Evolutionary conservation across 2,797 vertebrate genomes (phyloP).

Genomic region (Pachyuromys duprasi): DNA sequence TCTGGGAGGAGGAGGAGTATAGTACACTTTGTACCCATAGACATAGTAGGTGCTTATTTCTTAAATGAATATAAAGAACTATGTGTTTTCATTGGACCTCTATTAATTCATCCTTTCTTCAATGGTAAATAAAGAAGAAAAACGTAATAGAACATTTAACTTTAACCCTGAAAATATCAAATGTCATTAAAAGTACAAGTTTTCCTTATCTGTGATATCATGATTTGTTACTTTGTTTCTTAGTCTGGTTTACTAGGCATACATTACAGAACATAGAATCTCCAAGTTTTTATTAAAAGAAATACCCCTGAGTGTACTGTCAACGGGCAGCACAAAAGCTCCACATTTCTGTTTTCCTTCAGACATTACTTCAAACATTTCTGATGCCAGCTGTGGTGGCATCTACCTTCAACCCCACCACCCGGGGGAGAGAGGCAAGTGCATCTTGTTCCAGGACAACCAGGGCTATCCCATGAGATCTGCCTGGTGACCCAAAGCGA

Average conservation of each 20-base stretch:
- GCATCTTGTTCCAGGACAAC: neutral
- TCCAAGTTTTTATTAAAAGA: conserved; percentile 31
- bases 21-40: conserved; percentile 16
- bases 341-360: neutral
- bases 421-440: neutral
- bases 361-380: conserved; percentile 5
- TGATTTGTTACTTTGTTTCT: neutral
- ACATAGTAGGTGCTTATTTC: conserved; percentile 36
- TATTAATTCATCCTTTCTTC: conserved; percentile 46
- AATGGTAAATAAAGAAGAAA: conserved; percentile 35
- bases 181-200: conserved; percentile 45
- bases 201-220: conserved; percentile 13
- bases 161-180: conserved; percentile 44
- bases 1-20: neutral
- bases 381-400: neutral
- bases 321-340: neutral
- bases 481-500: neutral
- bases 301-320: neutral
- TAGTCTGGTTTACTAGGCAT: conserved; percentile 9
- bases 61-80: conserved; percentile 31
- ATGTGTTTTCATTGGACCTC: conserved; percentile 21
- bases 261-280: neutral
- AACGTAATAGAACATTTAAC: conserved; percentile 43
- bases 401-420: neutral
- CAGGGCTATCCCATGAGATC: neutral